Percentiles rank a stretch among this genome's conserved stretches.
These are phyloP conservation scores for Zaprionus ghesquierei DNA, from an alignment of 1,140 invertebrate genomes.

Conservation along the genomic window DNA sequence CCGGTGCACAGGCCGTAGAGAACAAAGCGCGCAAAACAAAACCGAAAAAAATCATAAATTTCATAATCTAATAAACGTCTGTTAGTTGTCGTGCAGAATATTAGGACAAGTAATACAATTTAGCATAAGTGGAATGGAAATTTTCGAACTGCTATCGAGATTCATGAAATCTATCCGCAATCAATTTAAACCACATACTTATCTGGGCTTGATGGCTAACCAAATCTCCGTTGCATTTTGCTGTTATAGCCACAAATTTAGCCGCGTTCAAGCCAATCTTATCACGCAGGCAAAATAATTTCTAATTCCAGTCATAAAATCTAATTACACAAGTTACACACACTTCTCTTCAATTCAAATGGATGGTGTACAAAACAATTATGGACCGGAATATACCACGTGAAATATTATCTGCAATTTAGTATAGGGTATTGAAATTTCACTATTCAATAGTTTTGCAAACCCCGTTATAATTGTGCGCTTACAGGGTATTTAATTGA, in stretches of 20 bases:
- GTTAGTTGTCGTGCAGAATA: constrained; percentile 6
- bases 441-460: not conserved
- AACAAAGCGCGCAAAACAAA: not conserved
- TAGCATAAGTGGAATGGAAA: constrained; percentile 32
- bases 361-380: not conserved
- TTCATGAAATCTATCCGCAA: not conserved
- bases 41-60: constrained; percentile 36
- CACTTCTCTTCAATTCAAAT: not conserved
- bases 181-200: not conserved
- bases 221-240: not conserved
- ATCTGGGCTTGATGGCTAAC: not conserved
- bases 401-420: not conserved
- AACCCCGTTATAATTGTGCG: not conserved
- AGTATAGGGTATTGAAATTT: not conserved
- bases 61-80: constrained; percentile 45
- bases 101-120: not conserved
- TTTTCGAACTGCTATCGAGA: not conserved
- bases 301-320: constrained; percentile 14
- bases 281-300: constrained; percentile 11
- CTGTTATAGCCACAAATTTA: not conserved
- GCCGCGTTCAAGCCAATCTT: constrained; percentile 7
- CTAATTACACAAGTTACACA: constrained; percentile 22
- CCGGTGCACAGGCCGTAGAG: constrained; percentile 4
- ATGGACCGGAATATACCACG: constrained; percentile 3
- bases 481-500: not conserved